Conservation (phyloP, 2,797 vertebrate species). For the Iguana delicatissima region DNA sequence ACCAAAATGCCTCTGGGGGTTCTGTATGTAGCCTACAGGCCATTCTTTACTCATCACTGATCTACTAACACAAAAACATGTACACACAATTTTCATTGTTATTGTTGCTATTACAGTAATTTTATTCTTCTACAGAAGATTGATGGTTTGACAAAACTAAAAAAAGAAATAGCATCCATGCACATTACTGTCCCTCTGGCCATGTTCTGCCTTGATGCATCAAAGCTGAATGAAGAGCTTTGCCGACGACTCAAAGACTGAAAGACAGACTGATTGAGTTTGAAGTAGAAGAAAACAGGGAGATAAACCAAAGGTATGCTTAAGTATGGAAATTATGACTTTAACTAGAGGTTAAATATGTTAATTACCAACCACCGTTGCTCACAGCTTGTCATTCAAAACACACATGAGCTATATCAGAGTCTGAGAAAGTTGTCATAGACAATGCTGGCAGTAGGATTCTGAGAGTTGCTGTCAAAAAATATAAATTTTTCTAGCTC, state of each 20-base stretch:
- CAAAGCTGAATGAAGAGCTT: conserved; percentile 85
- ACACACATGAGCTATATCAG: too few relatives aligned
- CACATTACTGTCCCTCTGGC: conserved; percentile 86
- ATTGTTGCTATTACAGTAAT: background rate
- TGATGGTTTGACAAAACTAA: conserved; percentile 78
- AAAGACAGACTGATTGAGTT: conserved; percentile 84
- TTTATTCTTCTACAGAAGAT: conserved; percentile 83
- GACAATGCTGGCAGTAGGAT: too few relatives aligned
- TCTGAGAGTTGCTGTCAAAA: too few relatives aligned
- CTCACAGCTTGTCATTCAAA: too few relatives aligned
- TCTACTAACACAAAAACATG: too few relatives aligned
- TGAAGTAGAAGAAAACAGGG: conserved; percentile 86
- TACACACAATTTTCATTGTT: too few relatives aligned
- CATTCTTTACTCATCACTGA: too few relatives aligned
- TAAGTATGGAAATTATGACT: background rate
- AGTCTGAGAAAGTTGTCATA: too few relatives aligned
- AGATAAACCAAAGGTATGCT: conserved; percentile 84
- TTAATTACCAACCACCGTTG: too few relatives aligned
- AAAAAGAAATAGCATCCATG: conserved; percentile 86
- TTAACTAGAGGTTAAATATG: background rate
- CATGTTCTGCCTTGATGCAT: conserved; percentile 89
- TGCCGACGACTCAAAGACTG: conserved; percentile 82
- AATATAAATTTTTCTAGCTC: too few relatives aligned
- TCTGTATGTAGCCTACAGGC: too few relatives aligned
- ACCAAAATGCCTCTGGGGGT: too few relatives aligned